Base-by-base conservation (phyloP, 2,797 vertebrate genomes). In the Acipenser ruthenus region DNA sequence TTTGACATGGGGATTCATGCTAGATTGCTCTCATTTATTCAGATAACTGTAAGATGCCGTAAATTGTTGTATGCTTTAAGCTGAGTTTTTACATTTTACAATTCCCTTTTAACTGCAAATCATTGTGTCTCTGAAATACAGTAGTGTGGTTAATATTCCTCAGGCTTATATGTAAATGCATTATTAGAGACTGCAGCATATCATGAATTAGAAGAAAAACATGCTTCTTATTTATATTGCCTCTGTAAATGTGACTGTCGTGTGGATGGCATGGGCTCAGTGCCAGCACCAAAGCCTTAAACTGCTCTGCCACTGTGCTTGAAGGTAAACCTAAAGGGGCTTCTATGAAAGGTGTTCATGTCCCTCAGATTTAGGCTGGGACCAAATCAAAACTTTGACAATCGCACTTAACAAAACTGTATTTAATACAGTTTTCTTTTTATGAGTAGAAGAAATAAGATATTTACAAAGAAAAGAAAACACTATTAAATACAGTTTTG, bases 121-220 rank as follows among this genome's bases (percentile, higher is more conserved):
- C 9, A 64, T 70, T 70, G 60, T 47, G 58, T 60, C 62, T 51
- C 65, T 56, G 48, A 52, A 65, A 70, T 37, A 37, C 47, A 58
- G 62, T 50, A 60, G 50, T 48, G 65, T 59, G 60, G 65, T 59
- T 62, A 56, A 52, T 50, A 50, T 52, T 63, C 59, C 67, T 64
- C n/a, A 68, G 60, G 67, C 64, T 47, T 66, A 73, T 77, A 79
- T 76, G 74, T 71, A 72, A 65, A 74, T 74, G 74, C 74, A 74
- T 81, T 82, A 78, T 69, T 67, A 72, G 9, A 62, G 73, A 73
- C 66, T 70, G 50, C 69, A 67, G 65, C 69, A 71, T 72, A 74
- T 68, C 56, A 23, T 6, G 13, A 66, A 66, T 10, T 13, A 62
- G 60, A 64, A 50, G 62, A 62, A 50, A 56, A 64, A 12, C 65